Percentiles rank a stretch among this genome's conserved stretches.
phyloP scores from a whole-genome alignment of 2,113 vertebrate genomes.

The Diadophis punctatus region DNA sequence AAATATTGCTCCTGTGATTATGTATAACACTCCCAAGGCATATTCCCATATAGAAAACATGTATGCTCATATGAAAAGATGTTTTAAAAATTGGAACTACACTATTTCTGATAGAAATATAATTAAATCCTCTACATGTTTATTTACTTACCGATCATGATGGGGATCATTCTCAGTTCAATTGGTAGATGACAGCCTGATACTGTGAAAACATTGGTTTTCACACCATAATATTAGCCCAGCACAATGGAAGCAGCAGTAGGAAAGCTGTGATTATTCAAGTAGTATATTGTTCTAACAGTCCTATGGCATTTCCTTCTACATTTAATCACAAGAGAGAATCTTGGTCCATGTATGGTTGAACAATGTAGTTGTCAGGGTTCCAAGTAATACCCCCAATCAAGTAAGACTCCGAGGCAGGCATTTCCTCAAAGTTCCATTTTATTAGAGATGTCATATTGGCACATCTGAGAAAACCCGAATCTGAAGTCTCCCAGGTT shows the following conservation, averaged over 20 bases:
- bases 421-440: too few species aligned
- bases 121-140: neutral
- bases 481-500: too few species aligned
- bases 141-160: neutral
- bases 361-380: neutral
- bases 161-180: neutral
- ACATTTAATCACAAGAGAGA: neutral
- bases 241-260: neutral
- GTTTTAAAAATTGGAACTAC: neutral
- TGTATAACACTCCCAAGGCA: neutral
- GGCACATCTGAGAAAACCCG: too few species aligned
- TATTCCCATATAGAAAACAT: neutral
- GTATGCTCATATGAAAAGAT: neutral
- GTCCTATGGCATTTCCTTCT: neutral
- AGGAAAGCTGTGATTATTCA: neutral
- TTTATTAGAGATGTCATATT: too few species aligned
- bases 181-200: neutral
- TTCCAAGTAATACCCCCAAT: too few species aligned
- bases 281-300: neutral
- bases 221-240: neutral
- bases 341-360: neutral
- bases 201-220: neutral
- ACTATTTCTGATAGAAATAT: neutral
- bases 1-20: neutral
- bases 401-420: too few species aligned